Conservation (phyloP, 2,888 invertebrate genomes). For the Anoncus sp. region DNA sequence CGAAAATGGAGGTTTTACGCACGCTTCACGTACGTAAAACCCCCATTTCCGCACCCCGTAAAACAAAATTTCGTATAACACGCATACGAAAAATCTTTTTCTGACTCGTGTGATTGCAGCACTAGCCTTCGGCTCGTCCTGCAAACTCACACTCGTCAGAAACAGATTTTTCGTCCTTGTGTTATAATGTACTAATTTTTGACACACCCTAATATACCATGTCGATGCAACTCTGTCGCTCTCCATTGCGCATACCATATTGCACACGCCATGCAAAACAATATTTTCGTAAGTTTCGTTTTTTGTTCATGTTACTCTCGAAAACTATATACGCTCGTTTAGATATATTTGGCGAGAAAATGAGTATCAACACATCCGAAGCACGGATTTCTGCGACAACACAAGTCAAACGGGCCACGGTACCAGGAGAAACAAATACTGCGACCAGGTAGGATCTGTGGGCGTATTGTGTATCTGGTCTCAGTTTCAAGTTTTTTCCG, state of each 20-base stretch:
- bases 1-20: no score
- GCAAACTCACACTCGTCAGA: no score
- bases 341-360: neutral
- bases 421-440: slow-evolving; percentile 6
- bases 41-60: no score
- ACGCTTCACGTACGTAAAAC: no score
- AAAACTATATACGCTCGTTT: neutral
- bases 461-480: slow-evolving; percentile 38
- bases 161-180: no score
- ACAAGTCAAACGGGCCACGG: neutral
- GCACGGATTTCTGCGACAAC: neutral
- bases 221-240: no score
- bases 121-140: no score
- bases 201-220: no score
- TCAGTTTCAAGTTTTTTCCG: slow-evolving; percentile 47
- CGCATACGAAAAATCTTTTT: no score
- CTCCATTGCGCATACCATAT: neutral
- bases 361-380: slow-evolving; percentile 2
- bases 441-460: slow-evolving; percentile 12
- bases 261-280: neutral
- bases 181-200: no score
- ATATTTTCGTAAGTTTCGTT: neutral
- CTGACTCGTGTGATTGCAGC: no score
- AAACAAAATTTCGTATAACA: no score
- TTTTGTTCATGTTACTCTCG: neutral